Base-by-base conservation (phyloP, 2,113 vertebrate genomes). In the Limanda limanda region DNA sequence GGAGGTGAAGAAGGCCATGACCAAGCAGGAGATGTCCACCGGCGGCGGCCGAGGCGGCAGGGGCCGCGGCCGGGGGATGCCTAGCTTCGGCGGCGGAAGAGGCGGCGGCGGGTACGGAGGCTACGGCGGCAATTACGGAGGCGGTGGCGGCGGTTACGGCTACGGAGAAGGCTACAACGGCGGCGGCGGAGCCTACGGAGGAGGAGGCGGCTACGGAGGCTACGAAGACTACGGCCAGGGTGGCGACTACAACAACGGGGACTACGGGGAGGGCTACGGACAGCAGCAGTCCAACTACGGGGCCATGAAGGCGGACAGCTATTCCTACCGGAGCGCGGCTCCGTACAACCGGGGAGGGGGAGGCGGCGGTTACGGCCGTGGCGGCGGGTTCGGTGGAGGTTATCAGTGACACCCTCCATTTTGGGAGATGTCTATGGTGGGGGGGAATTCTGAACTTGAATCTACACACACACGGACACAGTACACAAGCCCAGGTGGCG, bases 1-100 rank as follows among this genome's bases (percentile, higher is more conserved):
- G 83, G 97, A 98, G 89, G 97, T 97, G 64, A 97, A 97, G 93
- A 98, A 98, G 56, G 97, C 97, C 1, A 94, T 97, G 66, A 96
- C 96, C 74, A 96, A 96, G 84, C 96, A 97, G 88, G 97, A 98
- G 82, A 90, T 94, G 93, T 89, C 90, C 27, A 92, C 91, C 0
- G 88, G 87, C 13, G 86, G 95, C 0, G 95, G 94, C 3, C 92
- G 95, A 20, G 94, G 94, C 1, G 93, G 95, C 18, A 91, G 96
- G 74, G 91, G 96, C 9, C 95, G 95, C 15, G 96, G 96, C 65
- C 95, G 96, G 82, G 95, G 95, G 70, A 95, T 94, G 88, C 91
- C 96, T 76, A 94, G 85, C 82, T 95, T 94, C 69, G 95, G 95
- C 81, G 94, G 95, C 23, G 93, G 95, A 64, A 94, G 96, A 88